These are phyloP conservation scores for Hydrophis major DNA, from an alignment of 2,797 vertebrate species.

Conservation along the genomic window DNA sequence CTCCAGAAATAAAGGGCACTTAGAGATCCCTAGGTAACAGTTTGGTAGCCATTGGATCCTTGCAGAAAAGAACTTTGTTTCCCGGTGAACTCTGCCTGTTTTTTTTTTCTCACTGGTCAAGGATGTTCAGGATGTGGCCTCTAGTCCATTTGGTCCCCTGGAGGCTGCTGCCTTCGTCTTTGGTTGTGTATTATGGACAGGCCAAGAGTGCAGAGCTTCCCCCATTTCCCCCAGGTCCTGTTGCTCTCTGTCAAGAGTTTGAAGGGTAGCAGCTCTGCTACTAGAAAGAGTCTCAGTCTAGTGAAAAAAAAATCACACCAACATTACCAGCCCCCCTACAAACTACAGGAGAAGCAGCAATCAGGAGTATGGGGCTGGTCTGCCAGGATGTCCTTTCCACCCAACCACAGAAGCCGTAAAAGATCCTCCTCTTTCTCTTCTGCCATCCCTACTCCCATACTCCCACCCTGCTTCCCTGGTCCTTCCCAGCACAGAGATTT, in stretches of 20 bases:
- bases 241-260: background rate
- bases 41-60: background rate
- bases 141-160: background rate
- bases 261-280: background rate
- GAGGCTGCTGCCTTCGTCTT: background rate
- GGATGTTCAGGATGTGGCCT: background rate
- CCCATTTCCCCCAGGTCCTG: background rate
- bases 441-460: background rate
- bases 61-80: background rate
- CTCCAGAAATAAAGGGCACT: background rate
- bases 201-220: background rate
- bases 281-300: background rate
- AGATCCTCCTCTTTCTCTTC: slow-evolving; percentile 10
- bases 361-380: slow-evolving; percentile 20
- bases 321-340: background rate
- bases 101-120: background rate
- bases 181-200: background rate
- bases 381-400: slow-evolving; percentile 4
- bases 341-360: slow-evolving; percentile 10
- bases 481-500: slow-evolving; percentile 29
- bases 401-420: background rate
- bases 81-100: background rate
- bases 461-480: slow-evolving; percentile 1
- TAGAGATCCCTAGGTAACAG: background rate
- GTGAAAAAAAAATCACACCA: background rate